Evolutionary conservation across 2,888 invertebrate species (phyloP), one percentile per base, ranked within the genome.

Genomic region (Drosophila yooni): DNA sequence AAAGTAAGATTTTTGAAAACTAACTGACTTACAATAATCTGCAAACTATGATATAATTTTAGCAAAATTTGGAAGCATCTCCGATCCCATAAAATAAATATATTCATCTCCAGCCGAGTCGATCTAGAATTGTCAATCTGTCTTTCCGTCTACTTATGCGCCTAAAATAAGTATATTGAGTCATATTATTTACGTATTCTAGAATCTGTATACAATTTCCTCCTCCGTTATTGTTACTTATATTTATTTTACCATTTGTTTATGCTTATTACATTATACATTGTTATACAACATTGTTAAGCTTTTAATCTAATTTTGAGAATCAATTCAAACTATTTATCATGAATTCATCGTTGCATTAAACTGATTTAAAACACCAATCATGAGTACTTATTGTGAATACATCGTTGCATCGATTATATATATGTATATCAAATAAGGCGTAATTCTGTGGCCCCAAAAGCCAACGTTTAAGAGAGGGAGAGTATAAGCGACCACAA

Each of bases 401-500:
- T 50, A 27, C 29, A n/a, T 51, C 18, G 29, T 3, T 29, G 27
- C 29, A 29, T 29, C 27, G 51, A 51, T 51, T 51, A 15, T 29
- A 11, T 18, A n/a, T 25, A 25, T 15, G 43, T 11, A 40, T 11
- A 13, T 46, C 3, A 29, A 51, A 29, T 18, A 51, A 51, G 27
- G 27, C 18, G 27, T 29, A 11, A 29, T 51, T 29, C 6, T 46
- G 25, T 27, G 18, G 46, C 58, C 25, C 51, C 11, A 34, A 36
- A n/a, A 29, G 7, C 33, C 15, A 48, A 18, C 10, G 33, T 18
- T 34, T 13, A 29, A 51, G 38, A 40, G 40, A 27, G n/a, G 31
- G 2, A 52, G 52, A 34, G 21, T 34, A 54, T 21, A 60, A 60
- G 58, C 40, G 58, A 86, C 84, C 89, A 87, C 81, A 85, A 79